Conservation (phyloP, 2,113 vertebrate species). For the Neodon shergylaensis region DNA sequence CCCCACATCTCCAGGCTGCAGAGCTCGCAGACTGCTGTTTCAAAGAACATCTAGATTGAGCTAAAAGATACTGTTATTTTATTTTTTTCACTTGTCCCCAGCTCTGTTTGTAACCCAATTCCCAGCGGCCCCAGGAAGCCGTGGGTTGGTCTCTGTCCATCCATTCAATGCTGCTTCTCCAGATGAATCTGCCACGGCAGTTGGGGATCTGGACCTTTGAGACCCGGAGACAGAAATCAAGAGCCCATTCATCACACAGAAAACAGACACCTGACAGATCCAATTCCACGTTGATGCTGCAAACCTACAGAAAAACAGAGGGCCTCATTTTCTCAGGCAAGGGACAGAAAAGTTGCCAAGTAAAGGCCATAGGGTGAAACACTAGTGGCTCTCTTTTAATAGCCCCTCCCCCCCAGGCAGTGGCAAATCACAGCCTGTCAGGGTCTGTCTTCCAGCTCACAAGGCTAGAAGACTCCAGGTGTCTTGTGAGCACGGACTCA, state of each 20-base stretch:
- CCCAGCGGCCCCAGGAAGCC: not conserved
- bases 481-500: not conserved
- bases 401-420: not conserved
- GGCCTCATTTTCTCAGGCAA: constrained; percentile 45
- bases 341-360: not conserved
- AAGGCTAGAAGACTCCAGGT: not conserved
- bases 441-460: not conserved
- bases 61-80: constrained; percentile 24
- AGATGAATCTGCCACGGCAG: not conserved
- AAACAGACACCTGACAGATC: constrained; percentile 41
- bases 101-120: constrained; percentile 32
- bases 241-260: constrained; percentile 49
- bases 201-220: constrained; percentile 52
- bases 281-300: constrained; percentile 33
- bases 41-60: constrained; percentile 31
- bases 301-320: constrained; percentile 31
- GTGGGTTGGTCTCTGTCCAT: not conserved
- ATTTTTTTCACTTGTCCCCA: not conserved
- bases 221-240: constrained; percentile 51
- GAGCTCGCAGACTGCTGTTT: constrained; percentile 43
- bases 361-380: not conserved
- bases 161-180: constrained; percentile 25
- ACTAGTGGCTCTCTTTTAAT: too few relatives aligned
- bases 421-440: not conserved
- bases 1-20: constrained; percentile 63